These are phyloP conservation scores for Geococcyx californianus DNA, from an alignment of 2,113 vertebrate species.

Conservation along the genomic window DNA sequence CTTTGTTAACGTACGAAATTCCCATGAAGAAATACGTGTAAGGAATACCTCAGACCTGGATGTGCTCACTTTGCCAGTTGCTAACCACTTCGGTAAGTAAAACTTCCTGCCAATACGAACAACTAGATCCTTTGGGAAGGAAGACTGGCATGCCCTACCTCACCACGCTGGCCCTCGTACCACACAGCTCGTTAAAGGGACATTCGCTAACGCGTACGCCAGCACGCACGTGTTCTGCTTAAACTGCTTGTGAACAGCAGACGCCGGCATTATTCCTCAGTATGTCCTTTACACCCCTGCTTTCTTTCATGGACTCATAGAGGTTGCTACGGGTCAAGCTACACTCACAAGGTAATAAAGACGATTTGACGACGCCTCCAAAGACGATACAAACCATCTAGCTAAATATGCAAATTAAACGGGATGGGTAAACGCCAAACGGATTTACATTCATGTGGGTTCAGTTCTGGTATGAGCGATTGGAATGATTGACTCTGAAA, in stretches of 20 bases:
- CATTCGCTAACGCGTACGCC: not conserved
- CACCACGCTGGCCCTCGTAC: not conserved
- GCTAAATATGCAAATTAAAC: slow-evolving; percentile 15
- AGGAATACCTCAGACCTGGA: slow-evolving; percentile 38
- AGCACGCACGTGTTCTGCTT: not conserved
- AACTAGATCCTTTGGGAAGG: slow-evolving; percentile 27
- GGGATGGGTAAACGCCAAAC: slow-evolving; percentile 22
- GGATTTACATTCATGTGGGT: slow-evolving; percentile 32
- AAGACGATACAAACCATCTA: not conserved
- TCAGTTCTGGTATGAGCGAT: slow-evolving; percentile 11
- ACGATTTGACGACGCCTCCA: not conserved
- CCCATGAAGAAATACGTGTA: slow-evolving; percentile 29
- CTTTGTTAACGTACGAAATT: slow-evolving; percentile 28
- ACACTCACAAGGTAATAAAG: not conserved
- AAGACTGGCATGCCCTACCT: not conserved
- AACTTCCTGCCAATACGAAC: slow-evolving; percentile 64
- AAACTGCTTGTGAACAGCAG: not conserved
- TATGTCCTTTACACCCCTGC: not conserved
- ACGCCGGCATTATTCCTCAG: not conserved
- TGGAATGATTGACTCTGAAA: slow-evolving; percentile 43
- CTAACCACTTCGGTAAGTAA: slow-evolving; percentile 64
- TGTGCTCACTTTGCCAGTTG: slow-evolving; percentile 40
- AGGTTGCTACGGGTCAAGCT: not conserved
- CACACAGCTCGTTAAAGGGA: slow-evolving; percentile 11
- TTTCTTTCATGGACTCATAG: not conserved